A percentile compares a stretch with the other conserved stretches of the same genome.
Conservation (phyloP, 2,888 invertebrate species). For the Chesias legatella region DNA sequence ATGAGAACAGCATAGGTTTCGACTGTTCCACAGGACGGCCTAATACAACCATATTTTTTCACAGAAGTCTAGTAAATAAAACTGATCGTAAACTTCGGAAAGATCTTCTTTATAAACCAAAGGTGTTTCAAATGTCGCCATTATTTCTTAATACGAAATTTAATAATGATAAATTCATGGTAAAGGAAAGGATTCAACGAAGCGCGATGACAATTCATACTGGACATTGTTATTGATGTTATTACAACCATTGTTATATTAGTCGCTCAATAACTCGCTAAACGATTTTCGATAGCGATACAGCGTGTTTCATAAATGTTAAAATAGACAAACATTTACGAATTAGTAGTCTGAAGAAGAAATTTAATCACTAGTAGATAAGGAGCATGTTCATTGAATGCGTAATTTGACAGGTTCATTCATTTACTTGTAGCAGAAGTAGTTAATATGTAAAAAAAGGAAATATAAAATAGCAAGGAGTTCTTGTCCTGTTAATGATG, state of each 20-base stretch:
- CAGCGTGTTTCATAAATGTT: conserved; percentile 39
- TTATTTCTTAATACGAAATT: conserved; percentile 50
- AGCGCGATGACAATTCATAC: conserved; percentile 50
- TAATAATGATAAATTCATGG: conserved; percentile 52
- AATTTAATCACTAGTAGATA: background rate
- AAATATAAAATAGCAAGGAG: too few species aligned
- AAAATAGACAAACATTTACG: background rate
- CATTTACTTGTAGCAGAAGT: too few species aligned
- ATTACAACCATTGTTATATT: conserved; percentile 58
- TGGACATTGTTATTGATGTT: conserved; percentile 53
- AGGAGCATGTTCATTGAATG: background rate
- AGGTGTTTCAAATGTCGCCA: conserved; percentile 48
- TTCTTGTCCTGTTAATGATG: too few species aligned
- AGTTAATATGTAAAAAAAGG: too few species aligned
- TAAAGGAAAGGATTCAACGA: conserved; percentile 51
- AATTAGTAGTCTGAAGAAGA: too few species aligned
- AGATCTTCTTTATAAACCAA: conserved; percentile 34
- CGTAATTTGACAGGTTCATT: too few species aligned
- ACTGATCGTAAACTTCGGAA: too few species aligned
- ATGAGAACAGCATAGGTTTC: too few species aligned
- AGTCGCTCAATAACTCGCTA: conserved; percentile 50
- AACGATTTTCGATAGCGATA: conserved; percentile 44
- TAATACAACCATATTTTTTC: too few species aligned
- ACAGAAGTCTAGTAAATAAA: too few species aligned
- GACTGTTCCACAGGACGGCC: too few species aligned